These are phyloP conservation scores for Nansenia antarctica DNA, from an alignment of 2,113 vertebrate genomes.

Conservation along the genomic window DNA sequence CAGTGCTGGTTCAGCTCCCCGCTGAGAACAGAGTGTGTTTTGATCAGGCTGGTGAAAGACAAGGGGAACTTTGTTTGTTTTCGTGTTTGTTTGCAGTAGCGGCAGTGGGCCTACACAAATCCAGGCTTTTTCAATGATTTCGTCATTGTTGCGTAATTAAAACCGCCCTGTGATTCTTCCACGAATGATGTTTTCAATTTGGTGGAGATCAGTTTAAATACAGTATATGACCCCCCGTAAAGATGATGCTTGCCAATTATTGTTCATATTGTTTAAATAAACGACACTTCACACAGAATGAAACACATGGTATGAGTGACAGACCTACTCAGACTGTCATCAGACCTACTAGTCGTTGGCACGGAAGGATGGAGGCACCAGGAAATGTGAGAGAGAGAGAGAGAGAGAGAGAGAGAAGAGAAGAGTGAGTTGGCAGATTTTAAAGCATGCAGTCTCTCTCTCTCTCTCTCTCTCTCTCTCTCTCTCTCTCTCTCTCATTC, in stretches of 20 bases:
- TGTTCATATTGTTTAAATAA: background rate
- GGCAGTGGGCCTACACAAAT: background rate
- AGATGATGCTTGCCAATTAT: background rate
- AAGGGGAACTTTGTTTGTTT: constrained; percentile 23
- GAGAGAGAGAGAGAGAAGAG: no score
- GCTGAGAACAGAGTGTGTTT: constrained; percentile 21
- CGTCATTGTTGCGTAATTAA: constrained; percentile 34
- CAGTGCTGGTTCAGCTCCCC: constrained; percentile 22
- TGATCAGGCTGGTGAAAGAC: constrained; percentile 26
- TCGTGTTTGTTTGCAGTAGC: no score
- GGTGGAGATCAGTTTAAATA: constrained; percentile 26
- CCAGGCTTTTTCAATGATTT: constrained; percentile 18
- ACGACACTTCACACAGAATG: background rate
- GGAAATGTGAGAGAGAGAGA: no score
- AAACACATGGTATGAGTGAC: background rate
- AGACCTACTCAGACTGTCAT: background rate
- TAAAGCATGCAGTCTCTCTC: background rate
- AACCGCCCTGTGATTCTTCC: constrained; percentile 12
- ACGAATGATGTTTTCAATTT: constrained; percentile 8
- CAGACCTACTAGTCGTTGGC: no score
- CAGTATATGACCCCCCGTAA: constrained; percentile 10
- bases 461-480: no score
- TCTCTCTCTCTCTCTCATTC: constrained; percentile 24
- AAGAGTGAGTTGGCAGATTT: background rate
- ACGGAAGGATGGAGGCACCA: no score